Evolutionary conservation across 2,888 invertebrate species (phyloP).

Genomic region (Epistrophe eligans): DNA sequence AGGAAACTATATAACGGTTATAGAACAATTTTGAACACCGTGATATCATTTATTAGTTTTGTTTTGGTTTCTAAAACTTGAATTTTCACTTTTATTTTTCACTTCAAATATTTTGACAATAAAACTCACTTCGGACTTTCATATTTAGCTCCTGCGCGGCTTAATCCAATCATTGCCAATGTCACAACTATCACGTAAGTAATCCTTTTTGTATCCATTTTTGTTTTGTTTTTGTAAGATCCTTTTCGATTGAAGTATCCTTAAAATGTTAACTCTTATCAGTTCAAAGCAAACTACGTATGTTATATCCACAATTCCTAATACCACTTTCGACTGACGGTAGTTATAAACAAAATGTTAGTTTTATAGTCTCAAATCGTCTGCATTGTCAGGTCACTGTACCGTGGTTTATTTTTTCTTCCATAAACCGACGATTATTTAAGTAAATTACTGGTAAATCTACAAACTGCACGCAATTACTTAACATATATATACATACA

Average conservation of each 20-base stretch:
- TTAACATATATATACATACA: conserved; percentile 36
- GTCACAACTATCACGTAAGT: conserved; percentile 18
- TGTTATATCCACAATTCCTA: conserved; percentile 29
- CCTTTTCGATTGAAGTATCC: conserved; percentile 21
- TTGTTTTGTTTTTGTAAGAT: not conserved
- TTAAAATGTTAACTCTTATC: conserved; percentile 16
- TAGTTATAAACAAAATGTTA: conserved; percentile 24
- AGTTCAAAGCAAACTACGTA: not conserved
- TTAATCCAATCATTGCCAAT: conserved; percentile 35
- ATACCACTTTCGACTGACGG: conserved; percentile 58
- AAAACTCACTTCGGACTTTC: conserved; percentile 69
- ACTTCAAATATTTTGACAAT: not conserved
- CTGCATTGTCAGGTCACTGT: conserved; percentile 55
- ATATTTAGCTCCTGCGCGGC: conserved; percentile 61
- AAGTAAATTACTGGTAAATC: conserved; percentile 77
- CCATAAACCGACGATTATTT: conserved; percentile 80
- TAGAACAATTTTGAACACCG: not conserved
- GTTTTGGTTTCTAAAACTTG: not conserved
- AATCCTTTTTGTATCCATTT: conserved; percentile 60
- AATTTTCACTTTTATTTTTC: not conserved
- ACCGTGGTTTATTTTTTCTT: conserved; percentile 56
- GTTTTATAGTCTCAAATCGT: conserved; percentile 69
- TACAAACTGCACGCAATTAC: conserved; percentile 69
- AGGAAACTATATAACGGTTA: too few species aligned
- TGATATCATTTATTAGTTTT: not conserved